Percentiles rank a stretch among this genome's conserved stretches.
Evolutionary conservation across 2,888 invertebrate species (phyloP).

Genomic region (Mythimna pallens): DNA sequence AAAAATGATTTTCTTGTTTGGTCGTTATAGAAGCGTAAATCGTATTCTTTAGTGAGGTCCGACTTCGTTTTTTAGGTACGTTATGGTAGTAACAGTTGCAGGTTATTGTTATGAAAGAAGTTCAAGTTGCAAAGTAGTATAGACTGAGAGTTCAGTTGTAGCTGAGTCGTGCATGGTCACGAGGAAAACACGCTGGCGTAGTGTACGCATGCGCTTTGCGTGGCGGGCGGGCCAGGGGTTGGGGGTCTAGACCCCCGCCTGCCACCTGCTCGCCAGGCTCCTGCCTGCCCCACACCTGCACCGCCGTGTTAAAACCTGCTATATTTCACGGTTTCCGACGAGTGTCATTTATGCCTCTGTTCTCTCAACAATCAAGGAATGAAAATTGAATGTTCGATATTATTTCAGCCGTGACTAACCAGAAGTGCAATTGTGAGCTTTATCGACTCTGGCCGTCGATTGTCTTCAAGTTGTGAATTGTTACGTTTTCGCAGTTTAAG

Average conservation of each 20-base stretch:
- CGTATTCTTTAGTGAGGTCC: slow-evolving; percentile 11
- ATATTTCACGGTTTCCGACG: slow-evolving; percentile 81
- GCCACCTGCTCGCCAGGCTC: slow-evolving; percentile 66
- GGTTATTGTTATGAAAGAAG: slow-evolving; percentile 42
- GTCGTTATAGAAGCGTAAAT: slow-evolving; percentile 39
- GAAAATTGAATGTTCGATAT: slow-evolving; percentile 78
- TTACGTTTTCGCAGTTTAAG: slow-evolving; percentile 58
- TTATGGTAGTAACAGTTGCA: slow-evolving; percentile 26
- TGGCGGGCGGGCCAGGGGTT: slow-evolving; percentile 50
- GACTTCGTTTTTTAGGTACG: slow-evolving; percentile 20
- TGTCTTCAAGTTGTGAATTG: slow-evolving; percentile 35
- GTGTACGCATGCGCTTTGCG: slow-evolving; percentile 84
- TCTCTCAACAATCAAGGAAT: slow-evolving; percentile 79
- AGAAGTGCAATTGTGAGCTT: slow-evolving; percentile 53
- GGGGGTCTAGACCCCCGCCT: slow-evolving; percentile 49
- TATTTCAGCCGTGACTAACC: slow-evolving; percentile 50
- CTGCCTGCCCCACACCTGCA: slow-evolving; percentile 72
- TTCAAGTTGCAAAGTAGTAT: slow-evolving; percentile 55
- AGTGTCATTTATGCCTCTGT: slow-evolving; percentile 79
- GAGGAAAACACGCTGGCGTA: slow-evolving; percentile 85
- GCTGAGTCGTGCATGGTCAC: slow-evolving; percentile 75
- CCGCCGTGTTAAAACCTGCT: slow-evolving; percentile 82
- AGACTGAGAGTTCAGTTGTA: slow-evolving; percentile 54
- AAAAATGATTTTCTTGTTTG: slow-evolving; percentile 26
- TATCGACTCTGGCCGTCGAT: slow-evolving; percentile 43